Conservation (phyloP, 2,797 vertebrate genomes). For the Philypnodon macrostomus region DNA sequence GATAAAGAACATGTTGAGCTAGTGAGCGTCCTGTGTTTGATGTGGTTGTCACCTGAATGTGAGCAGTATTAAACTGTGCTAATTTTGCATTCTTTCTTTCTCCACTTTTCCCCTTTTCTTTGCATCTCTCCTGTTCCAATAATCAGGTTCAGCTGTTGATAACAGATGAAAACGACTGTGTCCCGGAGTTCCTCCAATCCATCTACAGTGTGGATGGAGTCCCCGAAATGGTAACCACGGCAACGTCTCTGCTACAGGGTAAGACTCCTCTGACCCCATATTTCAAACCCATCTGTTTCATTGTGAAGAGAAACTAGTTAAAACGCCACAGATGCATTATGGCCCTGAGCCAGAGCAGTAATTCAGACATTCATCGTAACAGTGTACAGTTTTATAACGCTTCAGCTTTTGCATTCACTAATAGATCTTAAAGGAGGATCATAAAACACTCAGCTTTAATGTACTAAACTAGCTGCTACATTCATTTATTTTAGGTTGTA, state of each 20-base stretch:
- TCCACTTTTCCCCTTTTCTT: background rate
- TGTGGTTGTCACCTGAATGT: conserved; percentile 39
- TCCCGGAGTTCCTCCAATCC: conserved; percentile 85
- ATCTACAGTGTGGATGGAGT: conserved; percentile 86
- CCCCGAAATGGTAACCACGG: conserved; percentile 85
- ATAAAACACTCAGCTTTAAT: conserved; percentile 20
- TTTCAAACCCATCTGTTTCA: conserved; percentile 53
- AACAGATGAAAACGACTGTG: conserved; percentile 86
- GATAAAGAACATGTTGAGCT: conserved; percentile 58
- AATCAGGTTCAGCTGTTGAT: conserved; percentile 85
- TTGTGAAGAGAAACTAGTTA: conserved; percentile 26
- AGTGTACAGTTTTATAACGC: conserved; percentile 1
- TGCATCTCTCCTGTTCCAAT: conserved; percentile 14
- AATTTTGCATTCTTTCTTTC: conserved; percentile 37
- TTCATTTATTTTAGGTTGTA: conserved; percentile 37
- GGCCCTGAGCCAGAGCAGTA: conserved; percentile 1
- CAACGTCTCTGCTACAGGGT: conserved; percentile 88
- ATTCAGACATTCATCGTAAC: conserved; percentile 10
- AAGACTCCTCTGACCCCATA: conserved; percentile 51
- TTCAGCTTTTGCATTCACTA: conserved; percentile 13
- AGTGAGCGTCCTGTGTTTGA: conserved; percentile 43
- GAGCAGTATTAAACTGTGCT: conserved; percentile 37
- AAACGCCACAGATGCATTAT: conserved; percentile 29
- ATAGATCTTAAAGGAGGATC: conserved; percentile 21
- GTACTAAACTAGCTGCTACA: conserved; percentile 8